Percentiles rank a stretch among this genome's conserved stretches.
These are phyloP conservation scores for Camelus dromedarius DNA, from an alignment of 2,113 vertebrate genomes.

Conservation along the genomic window DNA sequence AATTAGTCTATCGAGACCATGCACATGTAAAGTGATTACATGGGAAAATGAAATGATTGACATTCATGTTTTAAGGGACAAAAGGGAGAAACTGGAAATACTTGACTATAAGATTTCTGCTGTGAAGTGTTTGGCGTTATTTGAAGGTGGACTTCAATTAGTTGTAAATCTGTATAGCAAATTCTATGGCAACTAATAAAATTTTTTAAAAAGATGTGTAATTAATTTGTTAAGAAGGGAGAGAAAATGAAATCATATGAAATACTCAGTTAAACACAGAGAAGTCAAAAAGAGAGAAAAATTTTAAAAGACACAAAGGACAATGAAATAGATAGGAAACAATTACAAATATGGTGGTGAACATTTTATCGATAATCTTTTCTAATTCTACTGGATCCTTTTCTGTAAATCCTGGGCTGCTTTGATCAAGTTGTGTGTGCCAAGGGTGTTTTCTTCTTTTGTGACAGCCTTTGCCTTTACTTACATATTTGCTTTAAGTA, in stretches of 20 bases:
- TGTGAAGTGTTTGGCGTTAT: neutral
- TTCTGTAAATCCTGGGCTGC: neutral
- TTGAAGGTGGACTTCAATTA: neutral
- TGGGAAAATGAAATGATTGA: neutral
- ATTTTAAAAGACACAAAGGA: neutral
- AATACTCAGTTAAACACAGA: neutral
- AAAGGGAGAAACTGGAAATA: neutral
- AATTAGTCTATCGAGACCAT: neutral
- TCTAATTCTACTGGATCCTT: neutral
- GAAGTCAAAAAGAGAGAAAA: neutral
- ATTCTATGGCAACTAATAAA: neutral
- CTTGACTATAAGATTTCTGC: neutral
- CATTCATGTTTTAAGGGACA: neutral
- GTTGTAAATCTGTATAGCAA: neutral
- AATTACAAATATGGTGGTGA: no score
- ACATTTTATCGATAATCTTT: neutral
- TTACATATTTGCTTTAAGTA: neutral
- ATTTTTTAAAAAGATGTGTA: neutral
- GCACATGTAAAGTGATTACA: neutral
- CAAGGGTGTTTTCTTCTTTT: neutral
- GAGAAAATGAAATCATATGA: neutral
- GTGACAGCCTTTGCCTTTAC: neutral
- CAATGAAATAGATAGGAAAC: neutral
- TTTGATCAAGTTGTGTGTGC: neutral
- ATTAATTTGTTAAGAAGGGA: neutral